Base-by-base conservation (phyloP, 2,113 vertebrate species). In the Aspiorhynchus laticeps region DNA sequence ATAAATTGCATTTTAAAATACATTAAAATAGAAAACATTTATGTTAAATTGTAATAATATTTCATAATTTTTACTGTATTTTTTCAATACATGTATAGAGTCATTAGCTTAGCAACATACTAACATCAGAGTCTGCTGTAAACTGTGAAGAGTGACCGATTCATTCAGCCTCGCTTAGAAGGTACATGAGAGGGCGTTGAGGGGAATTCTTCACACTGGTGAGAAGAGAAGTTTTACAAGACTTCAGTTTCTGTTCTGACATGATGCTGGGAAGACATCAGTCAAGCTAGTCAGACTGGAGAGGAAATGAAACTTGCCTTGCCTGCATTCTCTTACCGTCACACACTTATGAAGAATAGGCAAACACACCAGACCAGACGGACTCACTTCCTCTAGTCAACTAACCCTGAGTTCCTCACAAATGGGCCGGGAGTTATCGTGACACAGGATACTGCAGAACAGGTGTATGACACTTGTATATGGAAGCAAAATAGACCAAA, bases 251-350 rank as follows among this genome's bases (percentile, higher is more conserved):
- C 75, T 79, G 56, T 75, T 71, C 80, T 12, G 67, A 67, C 63
- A 84, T 80, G 83, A 33, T 2, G 48, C n/a, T 56, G 51, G n/a
- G 21, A 74, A 88, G 36, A 83, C 79, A 86, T 86, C 80, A 73
- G 63, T 83, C 79, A 85, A 53, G 33, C 24, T 53, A 36, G 31
- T 78, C 79, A 79, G 33, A 51, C 24, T 24, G 17, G 14, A 71
- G n/a, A 83, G 83, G 85, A 89, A 86, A 78, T 80, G 67, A 80
- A 84, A 84, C 80, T 80, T 75, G 56, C 46, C 11, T 21, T 46
- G 51, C n/a, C 26, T 69, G 51, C 73, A 1, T 48, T 26, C 41
- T 48, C 56, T 61, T 38, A 71, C 51, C 7, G 1, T 24, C 21
- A 48, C n/a, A 69, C 80, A 82, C 51, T 83, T 4, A 78, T 21